Percentiles rank a stretch among this genome's conserved stretches.
Conservation (phyloP, 2,113 vertebrate genomes). For the Colius striatus region DNA sequence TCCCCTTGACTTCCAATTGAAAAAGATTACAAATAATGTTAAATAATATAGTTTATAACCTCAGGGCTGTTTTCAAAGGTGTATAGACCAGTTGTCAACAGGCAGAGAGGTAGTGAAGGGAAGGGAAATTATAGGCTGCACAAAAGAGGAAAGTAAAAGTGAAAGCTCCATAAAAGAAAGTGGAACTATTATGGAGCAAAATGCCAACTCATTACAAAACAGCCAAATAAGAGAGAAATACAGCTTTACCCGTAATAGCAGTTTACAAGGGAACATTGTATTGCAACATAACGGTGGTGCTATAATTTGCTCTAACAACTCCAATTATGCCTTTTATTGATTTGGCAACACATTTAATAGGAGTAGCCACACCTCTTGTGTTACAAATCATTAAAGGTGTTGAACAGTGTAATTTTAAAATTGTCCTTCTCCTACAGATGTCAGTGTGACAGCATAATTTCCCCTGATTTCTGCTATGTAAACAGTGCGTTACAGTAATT, state of each 20-base stretch:
- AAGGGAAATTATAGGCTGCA: constrained; percentile 94
- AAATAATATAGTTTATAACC: constrained; percentile 84
- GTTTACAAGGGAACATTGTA: constrained; percentile 97
- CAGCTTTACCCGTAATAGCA: constrained; percentile 91
- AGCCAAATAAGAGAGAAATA: constrained; percentile 89
- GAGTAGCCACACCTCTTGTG: constrained; percentile 96
- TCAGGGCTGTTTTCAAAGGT: constrained; percentile 79
- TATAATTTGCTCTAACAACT: constrained; percentile 99
- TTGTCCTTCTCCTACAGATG: constrained; percentile 92
- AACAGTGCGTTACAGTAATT: constrained; percentile 91
- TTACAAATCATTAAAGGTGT: constrained; percentile 98
- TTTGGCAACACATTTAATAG: constrained; percentile 99
- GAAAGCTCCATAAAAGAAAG: constrained; percentile 95
- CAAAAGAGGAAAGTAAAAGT: constrained; percentile 93
- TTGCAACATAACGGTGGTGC: constrained; percentile 95
- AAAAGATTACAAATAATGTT: constrained; percentile 80
- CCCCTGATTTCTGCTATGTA: constrained; percentile 91
- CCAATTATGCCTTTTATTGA: constrained; percentile 99
- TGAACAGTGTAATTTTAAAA: constrained; percentile 97
- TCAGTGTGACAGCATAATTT: constrained; percentile 98
- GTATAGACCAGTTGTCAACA: constrained; percentile 78
- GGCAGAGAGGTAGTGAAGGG: constrained; percentile 77
- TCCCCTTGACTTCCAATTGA: constrained; percentile 71
- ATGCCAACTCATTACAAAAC: constrained; percentile 93
- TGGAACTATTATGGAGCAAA: constrained; percentile 94